Conservation (phyloP, 2,888 invertebrate genomes). For the Tachina lurida region DNA sequence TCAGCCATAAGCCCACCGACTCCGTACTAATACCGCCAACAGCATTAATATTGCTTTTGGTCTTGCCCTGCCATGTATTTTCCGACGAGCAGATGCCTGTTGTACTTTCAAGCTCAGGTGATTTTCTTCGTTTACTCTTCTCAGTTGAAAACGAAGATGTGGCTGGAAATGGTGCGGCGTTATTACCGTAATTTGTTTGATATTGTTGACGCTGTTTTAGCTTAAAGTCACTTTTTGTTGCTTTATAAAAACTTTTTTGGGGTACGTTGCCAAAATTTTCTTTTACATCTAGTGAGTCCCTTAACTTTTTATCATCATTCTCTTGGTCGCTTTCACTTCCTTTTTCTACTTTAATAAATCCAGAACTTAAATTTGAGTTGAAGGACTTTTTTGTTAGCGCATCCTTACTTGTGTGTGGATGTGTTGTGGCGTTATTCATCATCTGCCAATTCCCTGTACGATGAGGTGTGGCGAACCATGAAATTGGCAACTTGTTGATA, state of each 20-base stretch:
- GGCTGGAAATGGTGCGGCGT: slow-evolving; percentile 30
- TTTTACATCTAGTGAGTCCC: slow-evolving; percentile 28
- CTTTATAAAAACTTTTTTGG: slow-evolving; percentile 53
- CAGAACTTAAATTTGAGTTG: slow-evolving; percentile 35
- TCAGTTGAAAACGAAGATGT: slow-evolving; percentile 10
- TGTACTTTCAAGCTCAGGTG: slow-evolving; percentile 51
- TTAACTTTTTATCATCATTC: not conserved
- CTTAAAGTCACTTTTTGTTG: slow-evolving; percentile 58
- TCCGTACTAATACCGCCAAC: slow-evolving; percentile 68
- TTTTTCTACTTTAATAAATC: not conserved
- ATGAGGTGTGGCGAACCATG: slow-evolving; percentile 75
- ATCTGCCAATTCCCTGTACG: slow-evolving; percentile 70
- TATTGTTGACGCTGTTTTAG: slow-evolving; percentile 49
- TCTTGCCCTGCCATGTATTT: slow-evolving; percentile 75
- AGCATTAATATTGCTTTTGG: slow-evolving; percentile 68
- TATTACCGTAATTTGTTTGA: slow-evolving; percentile 62
- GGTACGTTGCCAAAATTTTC: slow-evolving; percentile 51
- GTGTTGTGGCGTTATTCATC: slow-evolving; percentile 30
- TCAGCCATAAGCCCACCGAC: slow-evolving; percentile 75
- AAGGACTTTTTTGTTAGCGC: slow-evolving; percentile 47
- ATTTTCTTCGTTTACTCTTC: slow-evolving; percentile 69
- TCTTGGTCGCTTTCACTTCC: slow-evolving; percentile 7
- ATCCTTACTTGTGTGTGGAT: slow-evolving; percentile 21
- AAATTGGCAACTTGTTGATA: slow-evolving; percentile 78
- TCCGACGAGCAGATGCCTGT: slow-evolving; percentile 72